Conservation (phyloP, 2,113 vertebrate genomes). For the Sinocyclocheilus rhinocerous region DNA sequence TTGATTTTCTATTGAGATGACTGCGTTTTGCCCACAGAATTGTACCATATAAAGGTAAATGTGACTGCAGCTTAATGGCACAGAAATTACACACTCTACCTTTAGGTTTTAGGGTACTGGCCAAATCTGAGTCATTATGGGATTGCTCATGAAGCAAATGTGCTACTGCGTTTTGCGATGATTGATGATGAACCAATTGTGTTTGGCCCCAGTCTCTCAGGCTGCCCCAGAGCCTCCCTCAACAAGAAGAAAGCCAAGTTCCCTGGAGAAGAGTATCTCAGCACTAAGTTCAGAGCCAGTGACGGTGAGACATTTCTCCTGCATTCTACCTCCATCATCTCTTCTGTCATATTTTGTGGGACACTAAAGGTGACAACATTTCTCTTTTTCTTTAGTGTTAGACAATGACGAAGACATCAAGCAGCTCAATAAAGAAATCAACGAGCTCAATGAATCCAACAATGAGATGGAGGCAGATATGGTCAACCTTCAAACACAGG, state of each 20-base stretch:
- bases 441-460: constrained; percentile 95
- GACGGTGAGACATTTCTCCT: constrained; percentile 80
- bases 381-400: constrained; percentile 76
- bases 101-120: not conserved
- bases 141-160: not conserved
- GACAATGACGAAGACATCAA: constrained; percentile 97
- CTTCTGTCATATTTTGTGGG: not conserved
- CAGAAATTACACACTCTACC: not conserved
- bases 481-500: constrained; percentile 98
- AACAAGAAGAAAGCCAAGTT: constrained; percentile 97
- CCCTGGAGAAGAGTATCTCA: constrained; percentile 92
- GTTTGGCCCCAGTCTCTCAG: constrained; percentile 84
- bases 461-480: constrained; percentile 96
- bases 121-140: constrained; percentile 4
- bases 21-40: too few relatives aligned
- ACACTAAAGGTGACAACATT: not conserved
- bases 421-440: constrained; percentile 97
- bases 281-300: constrained; percentile 92
- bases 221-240: constrained; percentile 94
- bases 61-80: not conserved
- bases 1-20: too few relatives aligned
- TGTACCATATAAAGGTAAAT: too few relatives aligned
- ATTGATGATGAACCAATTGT: constrained; percentile 20
- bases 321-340: not conserved
- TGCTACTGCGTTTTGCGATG: not conserved